Evolutionary conservation across 2,113 vertebrate species (phyloP).

Genomic region (Cryptoleucopteryx plumbea): DNA sequence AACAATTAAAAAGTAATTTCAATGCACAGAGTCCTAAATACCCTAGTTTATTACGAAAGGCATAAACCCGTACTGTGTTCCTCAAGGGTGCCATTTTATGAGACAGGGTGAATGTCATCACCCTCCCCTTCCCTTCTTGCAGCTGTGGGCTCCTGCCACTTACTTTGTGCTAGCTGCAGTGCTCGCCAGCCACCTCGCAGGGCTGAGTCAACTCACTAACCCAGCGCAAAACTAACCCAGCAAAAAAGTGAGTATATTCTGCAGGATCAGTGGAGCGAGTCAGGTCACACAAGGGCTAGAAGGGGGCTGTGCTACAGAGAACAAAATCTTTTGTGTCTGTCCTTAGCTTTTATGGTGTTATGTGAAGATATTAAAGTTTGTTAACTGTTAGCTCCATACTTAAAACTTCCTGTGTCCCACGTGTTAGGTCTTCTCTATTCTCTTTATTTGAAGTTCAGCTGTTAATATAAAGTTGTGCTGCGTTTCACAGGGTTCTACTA

Average conservation of each 20-base stretch:
- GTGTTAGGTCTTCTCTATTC: not conserved
- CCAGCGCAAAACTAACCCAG: not conserved
- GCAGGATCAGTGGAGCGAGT: not conserved
- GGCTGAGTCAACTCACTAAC: not conserved
- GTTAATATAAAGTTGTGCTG: not conserved
- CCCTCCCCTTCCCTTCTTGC: not conserved
- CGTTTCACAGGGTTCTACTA: not conserved
- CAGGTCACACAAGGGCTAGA: not conserved
- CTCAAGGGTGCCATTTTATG: not conserved
- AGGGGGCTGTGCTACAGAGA: not conserved
- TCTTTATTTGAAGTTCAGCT: not conserved
- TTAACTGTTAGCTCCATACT: not conserved
- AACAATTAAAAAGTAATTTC: not conserved
- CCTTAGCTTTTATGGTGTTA: not conserved
- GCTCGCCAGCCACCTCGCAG: not conserved
- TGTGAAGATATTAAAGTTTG: not conserved
- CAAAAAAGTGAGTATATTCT: not conserved
- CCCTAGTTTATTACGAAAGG: not conserved
- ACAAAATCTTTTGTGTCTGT: not conserved
- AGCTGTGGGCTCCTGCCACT: not conserved
- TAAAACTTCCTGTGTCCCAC: not conserved
- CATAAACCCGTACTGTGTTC: fast-evolving
- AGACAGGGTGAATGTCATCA: not conserved
- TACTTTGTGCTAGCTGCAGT: not conserved
- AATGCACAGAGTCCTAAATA: not conserved